Evolutionary conservation across 2,797 vertebrate species (phyloP).

Genomic region (Pseudopleuronectes americanus): DNA sequence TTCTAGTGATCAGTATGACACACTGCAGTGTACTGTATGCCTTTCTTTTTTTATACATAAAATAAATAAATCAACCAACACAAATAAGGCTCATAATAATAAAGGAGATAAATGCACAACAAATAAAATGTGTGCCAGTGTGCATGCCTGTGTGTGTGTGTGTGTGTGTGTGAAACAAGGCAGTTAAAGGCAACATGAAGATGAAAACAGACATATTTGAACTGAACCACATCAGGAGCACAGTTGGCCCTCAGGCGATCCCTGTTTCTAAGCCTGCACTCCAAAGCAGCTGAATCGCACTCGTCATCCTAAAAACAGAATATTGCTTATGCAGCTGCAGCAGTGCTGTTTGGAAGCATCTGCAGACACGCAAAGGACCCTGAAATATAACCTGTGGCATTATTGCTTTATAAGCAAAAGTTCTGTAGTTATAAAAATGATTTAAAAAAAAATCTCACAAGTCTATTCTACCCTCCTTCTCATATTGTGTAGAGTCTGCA

Average conservation of each 20-base stretch:
- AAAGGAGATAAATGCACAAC: no score
- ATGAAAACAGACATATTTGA: constrained; percentile 48
- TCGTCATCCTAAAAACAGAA: constrained; percentile 46
- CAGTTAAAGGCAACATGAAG: constrained; percentile 2
- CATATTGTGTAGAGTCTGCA: constrained; percentile 20
- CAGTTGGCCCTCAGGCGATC: constrained; percentile 9
- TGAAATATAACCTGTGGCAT: constrained; percentile 52
- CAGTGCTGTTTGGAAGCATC: constrained; percentile 22
- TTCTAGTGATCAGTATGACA: constrained; percentile 13
- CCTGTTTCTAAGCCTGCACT: constrained; percentile 44
- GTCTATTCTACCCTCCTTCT: constrained; percentile 23
- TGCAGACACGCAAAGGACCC: constrained; percentile 16
- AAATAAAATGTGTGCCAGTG: no score
- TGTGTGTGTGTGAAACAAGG: constrained; percentile 8
- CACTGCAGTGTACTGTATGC: not conserved
- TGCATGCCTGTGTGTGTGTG: not conserved
- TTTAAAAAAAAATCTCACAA: constrained; percentile 57
- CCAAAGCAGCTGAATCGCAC: constrained; percentile 48
- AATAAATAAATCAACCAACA: no score
- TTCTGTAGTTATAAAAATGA: constrained; percentile 59
- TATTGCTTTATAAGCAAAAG: constrained; percentile 54
- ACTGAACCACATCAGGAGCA: constrained; percentile 28
- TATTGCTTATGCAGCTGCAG: constrained; percentile 46
- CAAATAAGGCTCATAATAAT: no score
- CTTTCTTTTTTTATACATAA: no score